These are phyloP conservation scores for Forbesichthys papilliferus DNA, from an alignment of 2,113 vertebrate genomes.

Conservation along the genomic window DNA sequence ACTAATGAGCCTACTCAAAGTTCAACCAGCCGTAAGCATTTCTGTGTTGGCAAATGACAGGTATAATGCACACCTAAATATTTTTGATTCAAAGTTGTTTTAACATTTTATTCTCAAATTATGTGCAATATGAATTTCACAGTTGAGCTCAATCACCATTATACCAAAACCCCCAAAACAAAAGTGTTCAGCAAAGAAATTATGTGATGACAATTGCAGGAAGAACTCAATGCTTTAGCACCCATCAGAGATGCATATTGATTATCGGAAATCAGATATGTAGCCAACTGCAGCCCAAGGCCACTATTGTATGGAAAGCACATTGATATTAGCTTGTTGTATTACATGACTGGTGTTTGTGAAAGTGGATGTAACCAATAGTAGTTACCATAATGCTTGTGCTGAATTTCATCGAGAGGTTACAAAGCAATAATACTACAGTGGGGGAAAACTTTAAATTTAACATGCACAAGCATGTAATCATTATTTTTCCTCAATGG, in stretches of 20 bases:
- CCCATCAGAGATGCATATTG: constrained; percentile 44
- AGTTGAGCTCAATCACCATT: constrained; percentile 79
- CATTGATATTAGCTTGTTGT: constrained; percentile 54
- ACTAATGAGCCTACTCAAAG: no score
- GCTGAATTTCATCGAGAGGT: constrained; percentile 44
- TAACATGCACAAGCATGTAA: constrained; percentile 46
- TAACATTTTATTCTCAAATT: constrained; percentile 78
- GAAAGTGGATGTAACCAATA: constrained; percentile 31
- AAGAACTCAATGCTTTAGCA: constrained; percentile 60
- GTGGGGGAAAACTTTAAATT: constrained; percentile 26
- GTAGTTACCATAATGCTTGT: constrained; percentile 64
- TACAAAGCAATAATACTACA: constrained; percentile 56
- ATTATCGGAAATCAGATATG: constrained; percentile 32
- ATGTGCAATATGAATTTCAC: constrained; percentile 85
- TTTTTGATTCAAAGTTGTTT: neutral
- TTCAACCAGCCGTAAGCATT: no score
- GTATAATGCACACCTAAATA: neutral
- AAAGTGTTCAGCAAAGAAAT: constrained; percentile 54
- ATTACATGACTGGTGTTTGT: constrained; percentile 64
- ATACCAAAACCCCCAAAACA: constrained; percentile 65
- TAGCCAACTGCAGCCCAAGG: neutral
- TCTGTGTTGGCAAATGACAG: neutral
- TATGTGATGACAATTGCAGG: constrained; percentile 41
- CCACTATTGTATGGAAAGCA: constrained; percentile 36
- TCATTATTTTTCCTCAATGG: constrained; percentile 39